A percentile compares a stretch with the other conserved stretches of the same genome.
Evolutionary conservation across 2,113 vertebrate genomes (phyloP).

Genomic region (Paratilapia polleni): DNA sequence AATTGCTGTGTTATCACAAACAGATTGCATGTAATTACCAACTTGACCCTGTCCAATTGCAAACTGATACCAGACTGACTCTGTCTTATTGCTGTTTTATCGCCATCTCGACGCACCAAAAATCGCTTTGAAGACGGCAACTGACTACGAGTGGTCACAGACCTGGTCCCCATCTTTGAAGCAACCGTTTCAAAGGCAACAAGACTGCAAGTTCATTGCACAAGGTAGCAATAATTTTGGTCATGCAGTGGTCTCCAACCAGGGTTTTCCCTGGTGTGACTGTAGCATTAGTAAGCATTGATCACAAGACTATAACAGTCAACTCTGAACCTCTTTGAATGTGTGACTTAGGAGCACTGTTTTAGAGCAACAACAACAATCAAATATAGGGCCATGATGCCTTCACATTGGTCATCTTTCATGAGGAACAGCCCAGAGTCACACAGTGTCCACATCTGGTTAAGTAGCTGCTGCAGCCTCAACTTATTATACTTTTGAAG

Average conservation of each 20-base stretch:
- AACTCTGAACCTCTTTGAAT: neutral
- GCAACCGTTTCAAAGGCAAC: neutral
- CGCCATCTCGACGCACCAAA: neutral
- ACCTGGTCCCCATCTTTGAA: neutral
- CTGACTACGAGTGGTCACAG: neutral
- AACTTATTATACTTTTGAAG: too few species aligned
- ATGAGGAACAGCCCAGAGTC: neutral
- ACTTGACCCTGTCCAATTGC: neutral
- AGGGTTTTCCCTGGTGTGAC: neutral
- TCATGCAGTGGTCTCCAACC: neutral
- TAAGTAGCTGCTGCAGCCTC: neutral
- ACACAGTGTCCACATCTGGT: neutral
- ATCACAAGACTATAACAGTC: neutral
- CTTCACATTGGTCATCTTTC: neutral
- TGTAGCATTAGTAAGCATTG: neutral
- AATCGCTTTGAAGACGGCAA: neutral
- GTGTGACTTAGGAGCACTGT: neutral
- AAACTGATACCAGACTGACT: neutral
- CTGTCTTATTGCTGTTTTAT: neutral
- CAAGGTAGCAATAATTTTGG: neutral
- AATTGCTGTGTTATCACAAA: neutral
- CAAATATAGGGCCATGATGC: neutral
- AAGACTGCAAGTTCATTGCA: neutral
- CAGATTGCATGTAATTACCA: neutral
- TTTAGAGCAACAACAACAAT: too few species aligned